Evolutionary conservation across 2,113 vertebrate species (phyloP).

Genomic region (Craseonycteris thonglongyai): DNA sequence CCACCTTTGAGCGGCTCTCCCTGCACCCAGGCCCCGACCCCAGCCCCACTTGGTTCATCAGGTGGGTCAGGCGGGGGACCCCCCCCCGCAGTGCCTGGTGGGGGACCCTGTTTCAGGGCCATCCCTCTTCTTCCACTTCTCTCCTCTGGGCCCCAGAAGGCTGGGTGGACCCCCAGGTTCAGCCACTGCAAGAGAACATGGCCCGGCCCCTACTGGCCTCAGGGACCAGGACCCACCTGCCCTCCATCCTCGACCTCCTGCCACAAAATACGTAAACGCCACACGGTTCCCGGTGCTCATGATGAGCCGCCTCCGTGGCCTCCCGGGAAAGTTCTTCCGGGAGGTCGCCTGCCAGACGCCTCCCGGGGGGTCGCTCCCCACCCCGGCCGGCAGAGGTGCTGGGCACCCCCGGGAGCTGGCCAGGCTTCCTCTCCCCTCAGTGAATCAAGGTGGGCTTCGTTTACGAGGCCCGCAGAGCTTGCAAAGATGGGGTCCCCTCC

Average conservation of each 20-base stretch:
- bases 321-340: neutral
- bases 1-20: neutral
- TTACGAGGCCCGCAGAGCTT: neutral
- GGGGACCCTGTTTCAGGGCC: too few species aligned
- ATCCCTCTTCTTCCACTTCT: neutral
- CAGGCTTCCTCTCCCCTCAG: neutral
- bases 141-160: neutral
- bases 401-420: neutral
- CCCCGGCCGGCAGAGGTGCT: neutral
- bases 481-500: neutral
- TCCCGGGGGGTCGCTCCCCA: accelerated
- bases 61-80: accelerated
- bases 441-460: neutral
- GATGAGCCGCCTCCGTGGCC: neutral
- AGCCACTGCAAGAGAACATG: neutral
- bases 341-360: neutral
- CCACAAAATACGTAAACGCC: neutral
- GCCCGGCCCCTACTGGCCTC: neutral
- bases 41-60: neutral
- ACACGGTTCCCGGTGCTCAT: accelerated
- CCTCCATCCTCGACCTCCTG: neutral
- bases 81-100: neutral
- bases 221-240: accelerated
- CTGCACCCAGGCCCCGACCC: neutral
- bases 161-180: neutral